phyloP scores from a whole-genome alignment of 2,113 vertebrate species.

The Platysternon megacephalum region DNA sequence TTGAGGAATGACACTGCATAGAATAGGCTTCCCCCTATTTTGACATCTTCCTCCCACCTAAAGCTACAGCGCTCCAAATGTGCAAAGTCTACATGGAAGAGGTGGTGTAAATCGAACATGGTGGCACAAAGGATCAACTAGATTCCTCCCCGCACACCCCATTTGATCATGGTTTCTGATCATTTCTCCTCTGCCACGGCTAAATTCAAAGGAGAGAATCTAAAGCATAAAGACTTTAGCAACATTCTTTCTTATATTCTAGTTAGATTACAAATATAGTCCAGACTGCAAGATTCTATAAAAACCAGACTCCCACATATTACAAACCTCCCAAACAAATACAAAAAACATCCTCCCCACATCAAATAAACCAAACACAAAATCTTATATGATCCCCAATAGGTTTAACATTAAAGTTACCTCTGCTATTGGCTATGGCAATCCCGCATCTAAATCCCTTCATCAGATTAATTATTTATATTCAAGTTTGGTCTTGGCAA shows the following conservation, averaged over 20 bases:
- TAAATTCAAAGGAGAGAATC: slow-evolving; percentile 5
- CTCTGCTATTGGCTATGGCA: neutral
- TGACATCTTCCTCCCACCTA: neutral
- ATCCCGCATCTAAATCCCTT: slow-evolving; percentile 30
- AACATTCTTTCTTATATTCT: neutral
- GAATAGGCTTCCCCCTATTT: neutral
- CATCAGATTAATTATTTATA: neutral
- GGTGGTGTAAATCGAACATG: rapidly evolving
- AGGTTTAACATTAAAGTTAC: slow-evolving; percentile 7
- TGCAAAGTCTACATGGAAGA: neutral
- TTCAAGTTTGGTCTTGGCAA: neutral
- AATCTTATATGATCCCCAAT: neutral
- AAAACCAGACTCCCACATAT: neutral
- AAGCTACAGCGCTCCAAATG: neutral
- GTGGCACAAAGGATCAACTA: neutral
- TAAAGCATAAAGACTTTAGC: neutral
- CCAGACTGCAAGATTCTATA: neutral
- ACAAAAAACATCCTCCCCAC: neutral
- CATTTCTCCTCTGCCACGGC: neutral
- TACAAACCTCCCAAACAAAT: neutral
- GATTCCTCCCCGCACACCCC: neutral
- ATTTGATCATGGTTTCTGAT: neutral
- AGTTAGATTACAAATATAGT: neutral
- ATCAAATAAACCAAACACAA: neutral
- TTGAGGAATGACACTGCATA: neutral